phyloP scores from a whole-genome alignment of 1,140 invertebrate species.

The Microvelia longipes region DNA sequence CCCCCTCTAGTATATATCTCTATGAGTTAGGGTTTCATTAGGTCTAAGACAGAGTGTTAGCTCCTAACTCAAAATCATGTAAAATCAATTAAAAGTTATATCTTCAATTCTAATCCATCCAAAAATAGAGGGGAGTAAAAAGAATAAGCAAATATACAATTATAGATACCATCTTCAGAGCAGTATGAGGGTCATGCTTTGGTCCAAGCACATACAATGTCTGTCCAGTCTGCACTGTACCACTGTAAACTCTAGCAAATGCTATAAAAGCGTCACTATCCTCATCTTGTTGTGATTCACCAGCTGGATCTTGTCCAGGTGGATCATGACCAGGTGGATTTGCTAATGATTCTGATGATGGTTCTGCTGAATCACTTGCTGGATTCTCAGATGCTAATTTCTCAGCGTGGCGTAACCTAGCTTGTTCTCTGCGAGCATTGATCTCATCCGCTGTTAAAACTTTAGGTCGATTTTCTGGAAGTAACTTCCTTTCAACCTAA shows the following conservation, averaged over 20 bases:
- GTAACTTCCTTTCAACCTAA: constrained; percentile 38
- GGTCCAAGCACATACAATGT: constrained; percentile 66
- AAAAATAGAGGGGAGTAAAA: no score
- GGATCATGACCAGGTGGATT: neutral
- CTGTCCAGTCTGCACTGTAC: constrained; percentile 58
- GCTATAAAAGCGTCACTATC: constrained; percentile 66
- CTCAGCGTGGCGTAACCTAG: constrained; percentile 30
- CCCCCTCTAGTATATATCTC: no score
- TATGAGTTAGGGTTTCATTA: no score
- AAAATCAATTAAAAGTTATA: no score
- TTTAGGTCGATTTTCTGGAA: constrained; percentile 58
- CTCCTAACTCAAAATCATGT: no score
- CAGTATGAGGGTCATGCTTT: constrained; percentile 63
- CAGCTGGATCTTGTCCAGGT: neutral
- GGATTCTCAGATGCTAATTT: constrained; percentile 22
- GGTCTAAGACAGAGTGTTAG: no score
- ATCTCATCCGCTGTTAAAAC: constrained; percentile 62
- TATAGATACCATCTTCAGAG: constrained; percentile 33
- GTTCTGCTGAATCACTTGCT: neutral
- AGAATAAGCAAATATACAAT: no score
- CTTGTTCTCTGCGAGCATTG: constrained; percentile 47
- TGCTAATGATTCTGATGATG: neutral
- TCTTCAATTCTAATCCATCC: no score
- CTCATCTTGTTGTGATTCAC: constrained; percentile 16
- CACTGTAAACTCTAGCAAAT: constrained; percentile 87